phyloP scores from a whole-genome alignment of 2,888 invertebrate genomes.

The Limnephilus marmoratus region DNA sequence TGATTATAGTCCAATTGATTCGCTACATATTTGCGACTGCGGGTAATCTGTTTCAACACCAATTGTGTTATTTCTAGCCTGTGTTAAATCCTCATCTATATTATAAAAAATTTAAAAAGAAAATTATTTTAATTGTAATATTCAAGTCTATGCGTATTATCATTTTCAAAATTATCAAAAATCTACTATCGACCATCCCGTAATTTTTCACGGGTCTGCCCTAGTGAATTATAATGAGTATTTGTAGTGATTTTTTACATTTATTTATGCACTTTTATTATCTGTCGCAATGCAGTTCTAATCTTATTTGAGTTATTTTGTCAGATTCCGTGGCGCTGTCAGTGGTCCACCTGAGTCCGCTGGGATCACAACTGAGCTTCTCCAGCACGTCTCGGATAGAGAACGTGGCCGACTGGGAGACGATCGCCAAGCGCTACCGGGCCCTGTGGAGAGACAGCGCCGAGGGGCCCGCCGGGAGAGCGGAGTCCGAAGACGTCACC shows the following conservation, averaged over 20 bases:
- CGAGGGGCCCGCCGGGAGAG: slow-evolving; percentile 54
- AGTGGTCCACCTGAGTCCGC: slow-evolving; percentile 88
- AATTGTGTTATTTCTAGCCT: neutral
- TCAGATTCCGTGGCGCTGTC: slow-evolving; percentile 87
- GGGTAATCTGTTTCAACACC: neutral
- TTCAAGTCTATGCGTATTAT: too few relatives aligned
- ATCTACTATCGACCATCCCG: too few relatives aligned
- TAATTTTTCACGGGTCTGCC: too few relatives aligned
- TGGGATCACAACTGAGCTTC: slow-evolving; percentile 91
- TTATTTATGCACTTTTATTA: too few relatives aligned
- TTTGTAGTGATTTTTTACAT: too few relatives aligned
- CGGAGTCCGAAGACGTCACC: slow-evolving; percentile 72
- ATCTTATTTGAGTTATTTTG: neutral
- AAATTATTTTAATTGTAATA: too few relatives aligned
- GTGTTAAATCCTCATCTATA: too few relatives aligned
- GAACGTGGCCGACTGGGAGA: slow-evolving; percentile 94
- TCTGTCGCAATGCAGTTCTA: neutral
- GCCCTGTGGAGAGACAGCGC: slow-evolving; percentile 78
- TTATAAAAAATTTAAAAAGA: too few relatives aligned
- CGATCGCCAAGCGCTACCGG: slow-evolving; percentile 92
- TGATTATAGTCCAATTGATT: too few relatives aligned
- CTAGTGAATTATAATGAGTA: too few relatives aligned
- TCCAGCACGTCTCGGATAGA: slow-evolving; percentile 88
- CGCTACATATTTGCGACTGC: too few relatives aligned
- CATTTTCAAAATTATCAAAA: too few relatives aligned